phyloP scores from a whole-genome alignment of 2,888 invertebrate genomes.

The Agonopterix alstromeriana region DNA sequence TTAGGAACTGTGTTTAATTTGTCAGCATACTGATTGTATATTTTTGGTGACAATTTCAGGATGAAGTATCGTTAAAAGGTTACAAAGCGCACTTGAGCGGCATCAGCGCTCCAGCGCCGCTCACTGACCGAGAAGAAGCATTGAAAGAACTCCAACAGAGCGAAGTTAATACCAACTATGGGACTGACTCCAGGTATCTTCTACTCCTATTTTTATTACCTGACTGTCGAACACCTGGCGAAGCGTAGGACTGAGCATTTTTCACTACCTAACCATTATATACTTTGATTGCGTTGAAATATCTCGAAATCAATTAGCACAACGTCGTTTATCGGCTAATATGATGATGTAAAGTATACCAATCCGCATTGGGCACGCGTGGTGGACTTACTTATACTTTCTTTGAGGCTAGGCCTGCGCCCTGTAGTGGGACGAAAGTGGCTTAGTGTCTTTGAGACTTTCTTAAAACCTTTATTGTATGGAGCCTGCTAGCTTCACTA shows the following conservation, averaged over 20 bases:
- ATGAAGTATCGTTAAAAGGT: slow-evolving; percentile 88
- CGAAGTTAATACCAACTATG: slow-evolving; percentile 84
- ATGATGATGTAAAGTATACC: neutral
- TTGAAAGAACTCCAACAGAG: slow-evolving; percentile 85
- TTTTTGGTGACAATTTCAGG: slow-evolving; percentile 48
- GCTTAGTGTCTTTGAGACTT: no score
- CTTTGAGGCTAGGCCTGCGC: no score
- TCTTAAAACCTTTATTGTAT: no score
- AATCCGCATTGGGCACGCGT: neutral
- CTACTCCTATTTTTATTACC: neutral
- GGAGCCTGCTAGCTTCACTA: no score
- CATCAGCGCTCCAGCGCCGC: slow-evolving; percentile 90
- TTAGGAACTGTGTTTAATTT: no score
- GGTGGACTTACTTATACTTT: neutral
- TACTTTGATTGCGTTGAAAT: no score
- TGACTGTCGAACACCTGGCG: neutral
- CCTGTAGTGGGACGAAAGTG: no score
- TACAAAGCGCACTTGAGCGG: slow-evolving; percentile 87
- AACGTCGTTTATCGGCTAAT: neutral
- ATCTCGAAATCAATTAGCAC: no score
- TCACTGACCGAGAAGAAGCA: slow-evolving; percentile 92
- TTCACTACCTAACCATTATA: no score
- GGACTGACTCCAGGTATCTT: slow-evolving; percentile 82
- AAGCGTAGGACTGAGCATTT: no score
- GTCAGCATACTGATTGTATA: no score